Conservation (phyloP, 2,888 invertebrate genomes). For the Drosophila mettleri region DNA sequence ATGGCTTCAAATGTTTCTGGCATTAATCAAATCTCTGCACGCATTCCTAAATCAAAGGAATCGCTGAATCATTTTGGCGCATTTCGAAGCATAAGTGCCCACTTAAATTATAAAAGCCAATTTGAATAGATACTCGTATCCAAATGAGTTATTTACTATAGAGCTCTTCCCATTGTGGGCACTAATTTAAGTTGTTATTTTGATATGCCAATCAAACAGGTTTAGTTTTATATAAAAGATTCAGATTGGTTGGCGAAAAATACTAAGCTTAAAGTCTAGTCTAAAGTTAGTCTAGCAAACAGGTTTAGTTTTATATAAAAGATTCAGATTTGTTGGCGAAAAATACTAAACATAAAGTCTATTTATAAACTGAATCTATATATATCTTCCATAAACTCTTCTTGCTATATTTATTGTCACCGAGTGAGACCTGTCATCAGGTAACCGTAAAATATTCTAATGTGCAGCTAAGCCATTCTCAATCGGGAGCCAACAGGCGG, state of each 20-base stretch:
- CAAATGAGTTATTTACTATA: constrained; percentile 19
- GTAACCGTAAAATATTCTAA: not conserved
- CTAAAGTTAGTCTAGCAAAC: no score
- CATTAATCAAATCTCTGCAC: constrained; percentile 36
- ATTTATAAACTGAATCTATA: not conserved
- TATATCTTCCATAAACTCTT: not conserved
- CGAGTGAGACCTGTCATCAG: not conserved
- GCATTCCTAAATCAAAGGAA: constrained; percentile 19
- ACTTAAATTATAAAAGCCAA: constrained; percentile 38
- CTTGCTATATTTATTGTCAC: not conserved
- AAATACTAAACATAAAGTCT: no score
- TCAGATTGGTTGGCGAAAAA: no score
- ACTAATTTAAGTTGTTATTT: constrained; percentile 14
- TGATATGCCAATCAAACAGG: constrained; percentile 3
- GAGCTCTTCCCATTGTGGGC: constrained; percentile 18
- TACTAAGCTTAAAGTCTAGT: no score
- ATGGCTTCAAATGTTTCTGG: constrained; percentile 37
- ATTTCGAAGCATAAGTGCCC: constrained; percentile 35
- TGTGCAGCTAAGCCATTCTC: not conserved
- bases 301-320: not conserved
- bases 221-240: not conserved
- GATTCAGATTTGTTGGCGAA: no score
- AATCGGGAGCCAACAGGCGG: not conserved
- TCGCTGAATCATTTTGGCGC: constrained; percentile 55
- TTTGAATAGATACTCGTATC: constrained; percentile 26